A percentile compares a stretch with the other conserved stretches of the same genome.
Conservation (phyloP, 2,797 vertebrate genomes). For the Microcaecilia unicolor region DNA sequence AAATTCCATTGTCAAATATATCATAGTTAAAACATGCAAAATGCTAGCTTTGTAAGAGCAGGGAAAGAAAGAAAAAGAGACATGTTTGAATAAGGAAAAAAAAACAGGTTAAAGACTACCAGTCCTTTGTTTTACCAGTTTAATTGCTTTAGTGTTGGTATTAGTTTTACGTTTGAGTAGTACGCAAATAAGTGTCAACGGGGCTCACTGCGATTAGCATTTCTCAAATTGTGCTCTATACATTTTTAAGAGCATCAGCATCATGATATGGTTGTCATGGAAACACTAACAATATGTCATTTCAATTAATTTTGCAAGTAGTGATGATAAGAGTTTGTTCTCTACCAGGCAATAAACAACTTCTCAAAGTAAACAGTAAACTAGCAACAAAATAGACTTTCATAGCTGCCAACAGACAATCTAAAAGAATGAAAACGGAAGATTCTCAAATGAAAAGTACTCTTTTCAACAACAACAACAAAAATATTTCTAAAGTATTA, state of each 20-base stretch:
- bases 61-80: conserved; percentile 8
- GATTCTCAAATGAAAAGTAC: too few relatives aligned
- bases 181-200: conserved; percentile 40
- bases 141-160: conserved; percentile 23
- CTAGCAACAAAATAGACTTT: conserved; percentile 10
- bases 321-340: conserved; percentile 26
- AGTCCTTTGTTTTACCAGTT: conserved; percentile 1
- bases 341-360: conserved; percentile 33
- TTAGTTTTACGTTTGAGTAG: conserved; percentile 29
- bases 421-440: too few relatives aligned
- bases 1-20: conserved; percentile 4
- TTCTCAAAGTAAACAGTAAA: conserved; percentile 41
- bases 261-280: conserved; percentile 60
- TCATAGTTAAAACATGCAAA: conserved; percentile 5
- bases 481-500: too few relatives aligned
- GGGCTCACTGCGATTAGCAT: conserved; percentile 38
- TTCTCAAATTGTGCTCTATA: conserved; percentile 51
- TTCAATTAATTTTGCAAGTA: conserved; percentile 54
- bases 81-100: neutral
- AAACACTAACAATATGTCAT: conserved; percentile 59
- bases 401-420: too few relatives aligned
- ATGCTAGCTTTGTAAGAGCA: conserved; percentile 12
- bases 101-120: conserved; percentile 1
- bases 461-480: too few relatives aligned
- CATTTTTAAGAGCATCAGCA: conserved; percentile 54